Evolutionary conservation across 2,888 invertebrate genomes (phyloP), one percentile per base, ranked within the genome.

Genomic region (Xylota segnis): DNA sequence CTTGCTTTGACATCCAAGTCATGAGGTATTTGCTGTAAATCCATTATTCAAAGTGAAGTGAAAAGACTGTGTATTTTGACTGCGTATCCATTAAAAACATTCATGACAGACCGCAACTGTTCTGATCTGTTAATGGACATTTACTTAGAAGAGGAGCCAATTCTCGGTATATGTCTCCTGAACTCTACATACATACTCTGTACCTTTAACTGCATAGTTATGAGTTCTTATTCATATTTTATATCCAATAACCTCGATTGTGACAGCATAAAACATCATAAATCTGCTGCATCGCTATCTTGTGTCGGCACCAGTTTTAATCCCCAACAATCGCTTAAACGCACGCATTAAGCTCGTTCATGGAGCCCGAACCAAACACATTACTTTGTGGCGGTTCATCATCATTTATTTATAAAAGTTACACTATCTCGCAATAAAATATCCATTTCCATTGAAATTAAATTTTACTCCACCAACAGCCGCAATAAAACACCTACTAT

Each of bases 401-500:
- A n/a, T 14, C 27, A 50, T 40, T 40, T 52, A 74, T 40, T 52
- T 63, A 68, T 16, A 29, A 54, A 40, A 40, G 5, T 43, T 18
- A 18, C 58, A 61, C n/a, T 37, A 54, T n/a, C n/a, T n/a, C n/a
- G 14, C 6, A 23, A 40, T 54, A 71, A 59, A 59, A 47, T 6
- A 37, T 37, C 63, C 12, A 43, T 47, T 56, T 58, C 58, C 65
- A 65, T 27, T 29, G 43, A 45, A 18, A 65, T 65, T 65, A 37
- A 9, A 61, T 61, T 52, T 34, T 18, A 52, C 32, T 43, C 27
- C 59, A 40, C 23, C 40, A n/a, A 23, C 3, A 23, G 23, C 10
- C 14, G 40, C 37, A 61, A 61, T 52, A 74, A 63, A 52, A 63
- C 5, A 37, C 29, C 52, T 29, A 43, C n/a, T 61, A 50, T 72